A percentile compares a stretch with the other conserved stretches of the same genome.
phyloP scores from a whole-genome alignment of 2,888 invertebrate genomes.

The Oegoconia quadripuncta region DNA sequence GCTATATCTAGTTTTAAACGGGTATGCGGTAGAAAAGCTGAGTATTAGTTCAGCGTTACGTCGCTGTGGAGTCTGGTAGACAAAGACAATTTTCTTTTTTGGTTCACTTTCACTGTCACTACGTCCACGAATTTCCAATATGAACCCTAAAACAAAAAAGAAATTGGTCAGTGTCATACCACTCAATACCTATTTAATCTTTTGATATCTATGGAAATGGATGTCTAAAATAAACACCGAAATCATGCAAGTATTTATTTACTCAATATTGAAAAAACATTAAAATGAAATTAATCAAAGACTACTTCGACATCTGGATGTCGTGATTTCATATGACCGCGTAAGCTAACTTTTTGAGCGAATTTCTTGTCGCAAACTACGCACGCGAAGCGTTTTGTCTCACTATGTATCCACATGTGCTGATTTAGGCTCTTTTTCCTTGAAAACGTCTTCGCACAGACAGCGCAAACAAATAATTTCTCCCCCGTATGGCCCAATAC shows the following conservation, averaged over 20 bases:
- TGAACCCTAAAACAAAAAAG: constrained; percentile 73
- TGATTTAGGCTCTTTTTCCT: constrained; percentile 63
- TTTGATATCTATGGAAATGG: background rate
- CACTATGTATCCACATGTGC: constrained; percentile 65
- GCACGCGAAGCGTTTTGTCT: constrained; percentile 53
- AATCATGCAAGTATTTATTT: background rate
- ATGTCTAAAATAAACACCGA: constrained; percentile 2
- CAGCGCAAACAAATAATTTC: constrained; percentile 57
- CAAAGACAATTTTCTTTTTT: constrained; percentile 68
- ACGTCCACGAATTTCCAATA: constrained; percentile 66
- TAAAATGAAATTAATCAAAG: constrained; percentile 6
- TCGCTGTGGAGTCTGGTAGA: constrained; percentile 67
- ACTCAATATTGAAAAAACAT: constrained; percentile 6
- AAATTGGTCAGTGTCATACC: constrained; percentile 60
- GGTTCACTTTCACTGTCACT: constrained; percentile 52
- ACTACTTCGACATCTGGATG: constrained; percentile 39
- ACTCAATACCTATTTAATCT: constrained; percentile 1
- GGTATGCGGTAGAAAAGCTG: constrained; percentile 61
- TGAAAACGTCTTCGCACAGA: constrained; percentile 71
- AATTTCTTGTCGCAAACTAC: constrained; percentile 55
- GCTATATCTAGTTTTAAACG: constrained; percentile 66
- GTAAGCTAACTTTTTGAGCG: constrained; percentile 60
- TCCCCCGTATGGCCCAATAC: constrained; percentile 69
- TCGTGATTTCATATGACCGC: constrained; percentile 48
- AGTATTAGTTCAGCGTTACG: constrained; percentile 67